Percentiles rank a stretch among this genome's conserved stretches.
Evolutionary conservation across 1,140 invertebrate species (phyloP).

Genomic region (Zaprionus ghesquierei): DNA sequence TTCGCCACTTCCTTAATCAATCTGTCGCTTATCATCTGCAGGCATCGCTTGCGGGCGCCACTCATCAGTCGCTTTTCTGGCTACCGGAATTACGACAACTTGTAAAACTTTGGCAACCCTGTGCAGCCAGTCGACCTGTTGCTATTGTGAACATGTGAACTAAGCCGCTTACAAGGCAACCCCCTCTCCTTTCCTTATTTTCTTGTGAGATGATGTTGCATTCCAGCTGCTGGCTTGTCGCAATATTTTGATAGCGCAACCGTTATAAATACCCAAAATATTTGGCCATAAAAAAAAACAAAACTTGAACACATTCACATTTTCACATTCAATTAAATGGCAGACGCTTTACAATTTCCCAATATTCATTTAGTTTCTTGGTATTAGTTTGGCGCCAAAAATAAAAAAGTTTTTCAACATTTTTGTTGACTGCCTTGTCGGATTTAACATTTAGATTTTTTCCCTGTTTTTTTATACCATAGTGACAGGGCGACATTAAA

Average conservation of each 20-base stretch:
- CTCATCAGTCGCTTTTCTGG: slow-evolving; percentile 2
- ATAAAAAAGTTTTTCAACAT: slow-evolving; percentile 50
- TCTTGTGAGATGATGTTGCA: neutral
- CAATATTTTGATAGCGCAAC: slow-evolving; percentile 69
- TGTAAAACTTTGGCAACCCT: slow-evolving; percentile 27
- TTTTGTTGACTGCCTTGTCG: slow-evolving; percentile 8
- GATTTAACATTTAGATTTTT: neutral
- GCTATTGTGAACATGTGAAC: slow-evolving; percentile 30
- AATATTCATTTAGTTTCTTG: slow-evolving; percentile 18
- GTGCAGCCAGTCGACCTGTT: neutral
- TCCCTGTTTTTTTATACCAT: neutral
- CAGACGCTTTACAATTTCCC: slow-evolving; percentile 34
- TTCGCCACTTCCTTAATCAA: neutral
- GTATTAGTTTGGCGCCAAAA: slow-evolving; percentile 43
- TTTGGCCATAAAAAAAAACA: slow-evolving; percentile 60
- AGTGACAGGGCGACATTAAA: slow-evolving; percentile 38
- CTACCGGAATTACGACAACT: slow-evolving; percentile 46
- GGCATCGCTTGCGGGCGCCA: slow-evolving; percentile 1
- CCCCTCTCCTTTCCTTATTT: neutral
- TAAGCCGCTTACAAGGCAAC: slow-evolving; percentile 68
- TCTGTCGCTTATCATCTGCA: slow-evolving; percentile 21
- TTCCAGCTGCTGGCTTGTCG: slow-evolving; percentile 46
- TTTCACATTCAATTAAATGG: slow-evolving; percentile 66
- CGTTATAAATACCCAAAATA: slow-evolving; percentile 59
- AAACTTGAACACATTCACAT: slow-evolving; percentile 48